A percentile compares a stretch with the other conserved stretches of the same genome.
phyloP scores from a whole-genome alignment of 2,797 vertebrate species.

The Rhyacichthys aspro region DNA sequence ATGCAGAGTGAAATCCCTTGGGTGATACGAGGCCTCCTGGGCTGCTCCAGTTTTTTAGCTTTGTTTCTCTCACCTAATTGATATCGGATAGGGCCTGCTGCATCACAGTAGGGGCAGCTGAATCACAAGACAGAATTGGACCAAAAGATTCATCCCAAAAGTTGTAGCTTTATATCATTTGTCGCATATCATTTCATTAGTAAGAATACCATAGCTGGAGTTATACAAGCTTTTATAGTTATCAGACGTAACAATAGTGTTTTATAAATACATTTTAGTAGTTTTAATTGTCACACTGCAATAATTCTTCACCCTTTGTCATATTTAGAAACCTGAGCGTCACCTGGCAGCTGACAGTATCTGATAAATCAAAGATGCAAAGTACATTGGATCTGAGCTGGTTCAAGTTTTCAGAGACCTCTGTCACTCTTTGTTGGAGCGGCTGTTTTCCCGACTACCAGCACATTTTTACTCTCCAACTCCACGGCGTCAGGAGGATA shows the following conservation, averaged over 20 bases:
- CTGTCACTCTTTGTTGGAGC: conserved; percentile 82
- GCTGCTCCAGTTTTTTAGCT: conserved; percentile 65
- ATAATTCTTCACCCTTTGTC: conserved; percentile 8
- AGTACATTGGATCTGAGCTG: conserved; percentile 69
- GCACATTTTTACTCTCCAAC: conserved; percentile 77
- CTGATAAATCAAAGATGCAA: conserved; percentile 74
- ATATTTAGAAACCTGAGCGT: conserved; percentile 64
- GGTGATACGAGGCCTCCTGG: conserved; percentile 59
- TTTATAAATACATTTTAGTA: no score
- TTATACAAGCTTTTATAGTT: conserved; percentile 11
- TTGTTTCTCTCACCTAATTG: conserved; percentile 69
- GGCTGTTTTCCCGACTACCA: conserved; percentile 72
- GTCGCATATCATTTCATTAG: conserved; percentile 53
- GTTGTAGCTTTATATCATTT: conserved; percentile 48
- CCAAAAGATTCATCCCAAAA: conserved; percentile 61
- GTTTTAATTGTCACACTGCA: not conserved
- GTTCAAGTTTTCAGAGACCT: conserved; percentile 80
- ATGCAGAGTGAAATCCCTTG: conserved; percentile 63
- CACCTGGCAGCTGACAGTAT: conserved; percentile 85
- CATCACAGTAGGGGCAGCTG: conserved; percentile 57
- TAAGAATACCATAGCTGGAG: conserved; percentile 24
- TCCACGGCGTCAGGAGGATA: conserved; percentile 83
- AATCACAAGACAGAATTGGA: conserved; percentile 67
- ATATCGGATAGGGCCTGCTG: conserved; percentile 63
- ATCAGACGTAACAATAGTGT: conserved; percentile 26